Base-by-base conservation (phyloP, 2,113 vertebrate genomes). In the Athene cunicularia region DNA sequence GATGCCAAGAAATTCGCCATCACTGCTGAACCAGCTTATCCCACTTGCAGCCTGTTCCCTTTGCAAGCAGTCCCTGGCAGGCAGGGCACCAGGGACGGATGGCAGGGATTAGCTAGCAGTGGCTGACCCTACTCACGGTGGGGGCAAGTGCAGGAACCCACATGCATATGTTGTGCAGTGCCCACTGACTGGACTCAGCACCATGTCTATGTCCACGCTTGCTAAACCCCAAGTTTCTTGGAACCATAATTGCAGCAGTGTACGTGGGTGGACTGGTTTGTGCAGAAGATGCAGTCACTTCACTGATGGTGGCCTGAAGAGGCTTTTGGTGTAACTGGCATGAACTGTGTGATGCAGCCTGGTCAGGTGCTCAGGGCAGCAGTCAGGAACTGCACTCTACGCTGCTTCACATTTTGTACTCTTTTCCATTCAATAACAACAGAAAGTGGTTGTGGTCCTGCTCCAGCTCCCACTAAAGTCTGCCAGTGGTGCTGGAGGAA, bases 111-210 rank as follows among this genome's bases (percentile, higher is more conserved):
- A 72, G 27, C n/a, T n/a, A 41, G 35, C 11, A 6, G 35, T 70
- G 71, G 9, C 43, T 85, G 35, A n/a, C 2, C 26, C 37, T 89
- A 9, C 35, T 75, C n/a, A 70, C 8, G 7, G 11, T 21, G 6
- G 11, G 22, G 7, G 2, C 1, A 8, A 26, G 7, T 18, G 47
- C 4, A 1, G 33, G 60, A 53, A 14, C 33, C 21, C 0, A 1
- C 37, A 58, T 20, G 16, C 19, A 12, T 3, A 4, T 41, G 62
- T n/a, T 28, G 12, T n/a, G 22, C 26, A 20, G 24, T 27, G 23
- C 15, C 43, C 19, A 5, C 0, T 0, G 41, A 19, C 30, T 18
- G 39, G 17, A 17, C 19, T 73, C 0, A 3, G 9, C 2, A 0
- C 13, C 6, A 12, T 47, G 16, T 60, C 49, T 49, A 0, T 37